These are phyloP conservation scores for Nyctibius bracteatus DNA, from an alignment of 2,113 vertebrate genomes.

Conservation along the genomic window DNA sequence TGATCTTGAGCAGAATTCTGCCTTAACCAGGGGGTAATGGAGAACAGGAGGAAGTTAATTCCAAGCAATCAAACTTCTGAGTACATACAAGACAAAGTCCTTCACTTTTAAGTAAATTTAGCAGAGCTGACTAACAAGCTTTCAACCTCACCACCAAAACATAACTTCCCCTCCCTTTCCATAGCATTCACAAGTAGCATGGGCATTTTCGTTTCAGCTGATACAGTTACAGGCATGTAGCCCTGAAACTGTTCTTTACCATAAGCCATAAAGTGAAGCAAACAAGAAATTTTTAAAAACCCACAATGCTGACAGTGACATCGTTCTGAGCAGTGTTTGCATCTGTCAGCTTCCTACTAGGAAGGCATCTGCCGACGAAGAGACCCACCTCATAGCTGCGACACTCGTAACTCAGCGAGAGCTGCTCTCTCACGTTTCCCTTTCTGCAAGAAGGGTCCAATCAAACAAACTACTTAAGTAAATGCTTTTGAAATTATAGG, in stretches of 20 bases:
- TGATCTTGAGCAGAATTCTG: not conserved
- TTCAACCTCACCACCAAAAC: not conserved
- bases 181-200: not conserved
- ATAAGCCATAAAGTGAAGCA: not conserved
- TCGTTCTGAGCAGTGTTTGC: not conserved
- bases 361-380: not conserved
- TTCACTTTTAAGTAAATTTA: not conserved
- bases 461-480: not conserved
- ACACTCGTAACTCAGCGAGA: rapidly evolving
- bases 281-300: not conserved
- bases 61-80: not conserved
- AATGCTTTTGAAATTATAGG: not conserved
- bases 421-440: not conserved
- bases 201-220: not conserved
- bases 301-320: no score
- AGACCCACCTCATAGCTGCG: not conserved
- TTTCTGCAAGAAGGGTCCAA: not conserved
- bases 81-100: not conserved
- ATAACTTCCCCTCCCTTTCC: not conserved
- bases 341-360: not conserved
- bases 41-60: not conserved
- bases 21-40: not conserved
- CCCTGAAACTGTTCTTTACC: not conserved
- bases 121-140: not conserved
- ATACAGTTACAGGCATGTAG: not conserved